Evolutionary conservation across 2,888 invertebrate species (phyloP).

Genomic region (Tanypteryx hageni): DNA sequence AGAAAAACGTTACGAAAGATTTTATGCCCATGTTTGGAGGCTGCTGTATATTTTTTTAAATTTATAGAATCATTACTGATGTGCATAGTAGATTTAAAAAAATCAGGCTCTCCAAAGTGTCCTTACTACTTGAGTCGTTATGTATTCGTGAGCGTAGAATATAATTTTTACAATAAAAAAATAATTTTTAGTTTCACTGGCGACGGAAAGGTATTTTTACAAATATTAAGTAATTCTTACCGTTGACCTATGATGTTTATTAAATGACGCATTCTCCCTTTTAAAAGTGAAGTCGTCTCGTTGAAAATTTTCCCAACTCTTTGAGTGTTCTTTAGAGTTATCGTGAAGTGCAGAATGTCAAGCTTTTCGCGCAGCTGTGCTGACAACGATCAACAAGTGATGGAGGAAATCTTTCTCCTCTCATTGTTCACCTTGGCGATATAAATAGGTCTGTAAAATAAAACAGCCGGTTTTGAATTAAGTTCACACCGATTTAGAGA

Average conservation of each 20-base stretch:
- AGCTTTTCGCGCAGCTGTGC: not conserved
- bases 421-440: not conserved
- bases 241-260: not conserved
- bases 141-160: too few species aligned
- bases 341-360: not conserved
- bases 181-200: too few species aligned
- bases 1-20: too few species aligned
- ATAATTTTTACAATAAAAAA: too few species aligned
- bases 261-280: not conserved
- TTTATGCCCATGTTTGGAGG: too few species aligned
- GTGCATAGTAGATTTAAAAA: too few species aligned
- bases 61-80: too few species aligned
- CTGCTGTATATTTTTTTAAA: too few species aligned
- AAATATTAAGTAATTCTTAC: not conserved
- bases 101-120: too few species aligned
- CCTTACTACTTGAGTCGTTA: too few species aligned
- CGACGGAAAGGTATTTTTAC: too few species aligned
- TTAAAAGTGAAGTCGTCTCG: not conserved
- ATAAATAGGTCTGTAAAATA: not conserved
- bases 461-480: not conserved
- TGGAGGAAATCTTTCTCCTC: not conserved
- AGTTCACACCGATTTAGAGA: too few species aligned
- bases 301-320: not conserved
- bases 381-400: constrained; percentile 5
- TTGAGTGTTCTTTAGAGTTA: not conserved